These are phyloP conservation scores for Leptopilina drosophilae DNA, from an alignment of 2,888 invertebrate species.

Conservation along the genomic window DNA sequence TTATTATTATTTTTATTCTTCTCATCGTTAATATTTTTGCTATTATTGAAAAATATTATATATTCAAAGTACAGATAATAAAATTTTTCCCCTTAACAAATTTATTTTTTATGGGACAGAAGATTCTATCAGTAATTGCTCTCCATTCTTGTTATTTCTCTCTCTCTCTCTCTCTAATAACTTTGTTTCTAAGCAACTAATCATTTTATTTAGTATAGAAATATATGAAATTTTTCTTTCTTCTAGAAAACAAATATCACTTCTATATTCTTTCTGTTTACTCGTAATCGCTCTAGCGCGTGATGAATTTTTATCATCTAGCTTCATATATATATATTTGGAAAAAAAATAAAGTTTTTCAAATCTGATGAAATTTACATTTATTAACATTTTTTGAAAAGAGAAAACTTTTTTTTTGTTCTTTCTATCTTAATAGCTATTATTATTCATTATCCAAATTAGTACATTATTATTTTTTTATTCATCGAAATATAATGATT, in stretches of 20 bases:
- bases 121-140: too few species aligned
- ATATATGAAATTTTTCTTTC: background rate
- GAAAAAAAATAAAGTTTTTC: slow-evolving; percentile 13
- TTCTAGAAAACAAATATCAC: background rate
- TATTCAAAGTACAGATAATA: too few species aligned
- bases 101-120: background rate
- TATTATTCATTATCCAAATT: too few species aligned
- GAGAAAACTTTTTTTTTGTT: too few species aligned
- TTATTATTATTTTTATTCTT: too few species aligned
- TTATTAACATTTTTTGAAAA: too few species aligned
- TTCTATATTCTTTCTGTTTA: slow-evolving; percentile 5
- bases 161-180: background rate
- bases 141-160: background rate
- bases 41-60: too few species aligned
- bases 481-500: too few species aligned
- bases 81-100: background rate
- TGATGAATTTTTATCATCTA: slow-evolving; percentile 6
- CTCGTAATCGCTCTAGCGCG: background rate
- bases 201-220: background rate
- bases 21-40: too few species aligned
- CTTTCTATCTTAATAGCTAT: too few species aligned
- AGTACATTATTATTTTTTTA: too few species aligned
- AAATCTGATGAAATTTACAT: background rate
- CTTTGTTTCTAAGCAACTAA: slow-evolving; percentile 15
- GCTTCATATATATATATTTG: too few species aligned